Base-by-base conservation (phyloP, 2,113 vertebrate species). In the Vulpes ferrilata region DNA sequence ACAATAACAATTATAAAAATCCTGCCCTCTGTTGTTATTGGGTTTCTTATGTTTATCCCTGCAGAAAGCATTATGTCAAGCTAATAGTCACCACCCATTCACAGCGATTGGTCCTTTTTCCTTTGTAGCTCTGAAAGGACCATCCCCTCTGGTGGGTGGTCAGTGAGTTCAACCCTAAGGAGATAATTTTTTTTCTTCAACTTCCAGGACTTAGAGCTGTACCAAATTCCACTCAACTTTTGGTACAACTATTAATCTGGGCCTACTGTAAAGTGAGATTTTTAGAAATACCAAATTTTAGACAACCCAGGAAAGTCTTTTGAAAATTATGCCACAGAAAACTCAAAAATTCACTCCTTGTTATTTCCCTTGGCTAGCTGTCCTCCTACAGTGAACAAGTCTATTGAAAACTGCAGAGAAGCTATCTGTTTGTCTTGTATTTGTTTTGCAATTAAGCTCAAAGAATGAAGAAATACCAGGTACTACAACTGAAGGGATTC, bases 401-500 rank as follows among this genome's bases (percentile, higher is more conserved):
- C 78, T 80, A 51, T 8, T 76, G 53, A 71, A 92, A 94, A 55
- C 59, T 27, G 53, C 83, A 90, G 81, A 96, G 88, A 79, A 65
- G 65, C 23, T 94, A 17, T 73, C 20, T 73, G 19, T 38, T 73
- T 69, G 23, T 85, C 90, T 95, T 69, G 22, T 82, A 73, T 85
- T 82, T 88, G 30, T 97, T 97, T 69, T 93, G 83, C 93, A 65
- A 65, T 22, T 87, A 93, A 93, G 25, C 82, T 97, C 35, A 97
- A 89, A 92, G 95, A 96, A 98, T n/a, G 89, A 98, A 97, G 92
- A 97, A 96, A 96, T 97, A 97, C 88, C 97, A 97, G 80, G 97
- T 98, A 98, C 96, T 98, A 97, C 98, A 99, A 99, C 99, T 99
- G 99, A 99, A 99, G 99, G 99, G 98, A 97, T 98, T 98, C 97